These are phyloP conservation scores for Microctenopoma lineatum DNA, from an alignment of 2,797 vertebrate genomes.

Conservation along the genomic window DNA sequence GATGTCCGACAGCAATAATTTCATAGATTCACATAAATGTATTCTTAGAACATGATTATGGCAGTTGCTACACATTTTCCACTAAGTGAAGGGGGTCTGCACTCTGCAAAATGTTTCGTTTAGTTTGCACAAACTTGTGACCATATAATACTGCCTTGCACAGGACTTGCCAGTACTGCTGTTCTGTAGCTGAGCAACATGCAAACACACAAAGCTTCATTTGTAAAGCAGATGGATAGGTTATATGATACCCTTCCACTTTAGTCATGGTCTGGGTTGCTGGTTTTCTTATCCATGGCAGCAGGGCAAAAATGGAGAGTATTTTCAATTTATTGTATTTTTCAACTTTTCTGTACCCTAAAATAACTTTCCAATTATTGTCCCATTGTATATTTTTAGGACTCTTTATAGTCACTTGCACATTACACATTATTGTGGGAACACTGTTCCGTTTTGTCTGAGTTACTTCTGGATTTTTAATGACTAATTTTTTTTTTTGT, in stretches of 20 bases:
- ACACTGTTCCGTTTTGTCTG: conserved; percentile 11
- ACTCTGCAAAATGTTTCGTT: conserved; percentile 70
- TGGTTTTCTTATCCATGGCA: conserved; percentile 75
- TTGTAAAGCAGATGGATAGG: conserved; percentile 78
- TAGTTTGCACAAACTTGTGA: conserved; percentile 62
- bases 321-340: conserved; percentile 72
- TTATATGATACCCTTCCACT: conserved; percentile 80
- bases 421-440: conserved; percentile 7
- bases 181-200: conserved; percentile 85
- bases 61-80: conserved; percentile 65
- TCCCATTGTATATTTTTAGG: conserved; percentile 37
- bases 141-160: conserved; percentile 65
- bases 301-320: conserved; percentile 73
- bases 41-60: conserved; percentile 71
- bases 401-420: conserved; percentile 6
- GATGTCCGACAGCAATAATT: conserved; percentile 68
- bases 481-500: neutral
- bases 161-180: conserved; percentile 60
- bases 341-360: conserved; percentile 51
- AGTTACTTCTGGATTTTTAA: conserved; percentile 8
- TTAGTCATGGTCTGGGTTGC: conserved; percentile 77
- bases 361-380: conserved; percentile 63
- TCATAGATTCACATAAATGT: conserved; percentile 65
- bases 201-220: conserved; percentile 85
- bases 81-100: conserved; percentile 59